A percentile compares a stretch with the other conserved stretches of the same genome.
phyloP scores from a whole-genome alignment of 1,140 invertebrate genomes.

The Zaprionus vittiger region DNA sequence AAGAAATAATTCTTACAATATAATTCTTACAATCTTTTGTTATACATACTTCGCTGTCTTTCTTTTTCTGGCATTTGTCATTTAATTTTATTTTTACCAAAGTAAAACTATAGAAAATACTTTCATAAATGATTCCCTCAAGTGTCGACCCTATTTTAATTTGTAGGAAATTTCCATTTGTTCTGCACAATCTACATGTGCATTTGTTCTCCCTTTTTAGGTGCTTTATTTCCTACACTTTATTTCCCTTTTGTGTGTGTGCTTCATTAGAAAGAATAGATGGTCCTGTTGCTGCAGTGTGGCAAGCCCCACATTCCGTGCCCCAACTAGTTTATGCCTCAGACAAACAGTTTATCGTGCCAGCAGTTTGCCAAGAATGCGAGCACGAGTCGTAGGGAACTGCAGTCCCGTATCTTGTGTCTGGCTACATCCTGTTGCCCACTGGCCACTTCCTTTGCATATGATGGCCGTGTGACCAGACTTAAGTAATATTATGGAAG shows the following conservation, averaged over 20 bases:
- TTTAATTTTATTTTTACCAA: background rate
- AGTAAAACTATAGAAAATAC: background rate
- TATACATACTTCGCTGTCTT: background rate
- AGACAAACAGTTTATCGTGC: constrained; percentile 32
- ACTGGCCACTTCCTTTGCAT: constrained; percentile 8
- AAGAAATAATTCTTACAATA: too few relatives aligned
- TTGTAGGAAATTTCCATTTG: background rate
- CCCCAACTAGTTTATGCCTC: constrained; percentile 28
- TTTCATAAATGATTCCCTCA: constrained; percentile 1
- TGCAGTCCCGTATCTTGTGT: constrained; percentile 24
- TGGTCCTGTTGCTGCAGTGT: constrained; percentile 11
- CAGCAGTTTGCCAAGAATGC: constrained; percentile 33
- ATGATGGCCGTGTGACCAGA: background rate
- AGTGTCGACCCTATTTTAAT: background rate
- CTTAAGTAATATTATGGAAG: constrained; percentile 26
- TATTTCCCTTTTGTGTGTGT: background rate
- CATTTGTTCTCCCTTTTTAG: background rate
- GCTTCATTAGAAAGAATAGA: constrained; percentile 5
- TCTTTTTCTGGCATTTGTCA: too few relatives aligned
- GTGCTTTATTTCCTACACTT: constrained; percentile 9
- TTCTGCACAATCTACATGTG: constrained; percentile 5
- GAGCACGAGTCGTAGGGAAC: background rate
- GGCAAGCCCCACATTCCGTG: constrained; percentile 6
- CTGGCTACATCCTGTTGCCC: constrained; percentile 13
- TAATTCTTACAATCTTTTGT: too few relatives aligned